Percentiles rank a stretch among this genome's conserved stretches.
phyloP scores from a whole-genome alignment of 2,113 vertebrate species.

The Clinocottus analis region DNA sequence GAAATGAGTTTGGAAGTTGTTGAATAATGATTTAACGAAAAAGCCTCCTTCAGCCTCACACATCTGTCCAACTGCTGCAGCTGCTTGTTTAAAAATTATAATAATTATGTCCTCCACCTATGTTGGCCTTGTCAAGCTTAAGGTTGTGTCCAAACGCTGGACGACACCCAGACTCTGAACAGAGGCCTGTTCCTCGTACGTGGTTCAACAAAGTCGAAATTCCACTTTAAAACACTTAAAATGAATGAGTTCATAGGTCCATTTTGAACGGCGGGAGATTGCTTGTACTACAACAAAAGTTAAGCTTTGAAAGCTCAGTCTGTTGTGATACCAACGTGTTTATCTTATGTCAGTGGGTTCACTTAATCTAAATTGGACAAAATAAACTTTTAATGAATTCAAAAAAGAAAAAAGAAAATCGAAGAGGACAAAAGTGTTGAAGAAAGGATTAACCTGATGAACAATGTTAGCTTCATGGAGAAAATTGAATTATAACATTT shows the following conservation, averaged over 20 bases:
- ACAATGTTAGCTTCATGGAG: too few species aligned
- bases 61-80: conserved; percentile 12
- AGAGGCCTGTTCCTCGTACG: too few species aligned
- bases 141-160: not conserved
- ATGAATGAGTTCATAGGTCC: not conserved
- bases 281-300: not conserved
- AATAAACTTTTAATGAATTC: not conserved
- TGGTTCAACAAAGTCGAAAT: too few species aligned
- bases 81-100: conserved; percentile 24
- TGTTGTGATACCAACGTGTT: not conserved
- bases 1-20: conserved; percentile 22
- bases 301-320: not conserved
- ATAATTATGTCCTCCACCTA: not conserved
- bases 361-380: not conserved
- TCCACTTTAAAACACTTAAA: not conserved
- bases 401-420: not conserved
- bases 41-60: conserved; percentile 10
- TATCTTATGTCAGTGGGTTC: not conserved
- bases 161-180: not conserved
- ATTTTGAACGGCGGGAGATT: not conserved
- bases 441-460: not conserved
- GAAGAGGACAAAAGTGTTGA: not conserved
- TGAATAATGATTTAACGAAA: not conserved
- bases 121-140: not conserved
- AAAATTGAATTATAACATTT: not conserved